phyloP scores from a whole-genome alignment of 2,797 vertebrate species.

The Ctenopoma kingsleyae region DNA sequence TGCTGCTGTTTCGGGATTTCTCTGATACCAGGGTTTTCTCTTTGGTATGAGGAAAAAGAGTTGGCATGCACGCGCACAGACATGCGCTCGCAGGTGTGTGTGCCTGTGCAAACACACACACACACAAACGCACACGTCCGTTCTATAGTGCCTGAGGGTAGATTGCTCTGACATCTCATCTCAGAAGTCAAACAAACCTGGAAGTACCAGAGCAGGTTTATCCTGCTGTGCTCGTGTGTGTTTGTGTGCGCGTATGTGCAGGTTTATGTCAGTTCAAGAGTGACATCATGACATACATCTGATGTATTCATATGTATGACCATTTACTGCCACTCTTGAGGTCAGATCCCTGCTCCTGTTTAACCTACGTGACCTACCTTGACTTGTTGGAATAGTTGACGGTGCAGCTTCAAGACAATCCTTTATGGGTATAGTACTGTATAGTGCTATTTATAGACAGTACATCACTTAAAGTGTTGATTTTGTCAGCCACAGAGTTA shows the following conservation, averaged over 20 bases:
- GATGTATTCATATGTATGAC: conserved; percentile 29
- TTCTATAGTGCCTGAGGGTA: conserved; percentile 62
- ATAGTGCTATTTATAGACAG: conserved; percentile 17
- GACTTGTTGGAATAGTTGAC: not conserved
- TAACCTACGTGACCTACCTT: not conserved
- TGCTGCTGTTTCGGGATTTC: conserved; percentile 53
- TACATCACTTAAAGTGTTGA: conserved; percentile 15
- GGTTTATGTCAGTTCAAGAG: conserved; percentile 27
- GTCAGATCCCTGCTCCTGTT: conserved; percentile 3
- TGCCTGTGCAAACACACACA: conserved; percentile 35
- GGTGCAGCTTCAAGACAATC: not conserved
- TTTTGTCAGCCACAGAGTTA: conserved; percentile 30
- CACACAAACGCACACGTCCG: conserved; percentile 30
- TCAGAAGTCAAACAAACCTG: conserved; percentile 78
- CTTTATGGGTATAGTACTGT: not conserved
- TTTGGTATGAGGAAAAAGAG: conserved; percentile 44
- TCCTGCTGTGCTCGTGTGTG: conserved; percentile 62
- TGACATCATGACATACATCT: conserved; percentile 36
- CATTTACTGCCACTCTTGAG: conserved; percentile 10
- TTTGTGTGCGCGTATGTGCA: not conserved
- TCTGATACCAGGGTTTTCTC: conserved; percentile 61
- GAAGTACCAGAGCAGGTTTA: conserved; percentile 78
- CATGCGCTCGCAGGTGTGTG: conserved; percentile 14
- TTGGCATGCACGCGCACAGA: conserved; percentile 19
- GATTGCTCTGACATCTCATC: conserved; percentile 71